These are phyloP conservation scores for Ammospiza nelsoni DNA, from an alignment of 2,113 vertebrate species.

Conservation along the genomic window DNA sequence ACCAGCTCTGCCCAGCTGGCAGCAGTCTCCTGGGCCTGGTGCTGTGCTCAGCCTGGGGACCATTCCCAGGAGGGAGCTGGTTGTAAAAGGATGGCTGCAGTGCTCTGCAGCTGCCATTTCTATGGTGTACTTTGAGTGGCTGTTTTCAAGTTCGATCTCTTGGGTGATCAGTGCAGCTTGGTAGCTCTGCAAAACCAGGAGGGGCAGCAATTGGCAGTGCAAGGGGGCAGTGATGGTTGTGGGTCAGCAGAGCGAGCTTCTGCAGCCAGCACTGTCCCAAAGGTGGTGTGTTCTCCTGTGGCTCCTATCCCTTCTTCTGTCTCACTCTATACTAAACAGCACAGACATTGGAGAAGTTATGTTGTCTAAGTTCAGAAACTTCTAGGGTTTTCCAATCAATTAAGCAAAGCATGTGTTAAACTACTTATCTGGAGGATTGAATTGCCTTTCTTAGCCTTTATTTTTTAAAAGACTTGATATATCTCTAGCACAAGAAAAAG, in stretches of 20 bases:
- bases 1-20: not conserved
- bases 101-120: not conserved
- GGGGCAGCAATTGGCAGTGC: not conserved
- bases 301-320: not conserved
- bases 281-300: not conserved
- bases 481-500: not conserved
- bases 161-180: rapidly evolving
- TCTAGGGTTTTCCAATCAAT: not conserved
- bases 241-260: not conserved
- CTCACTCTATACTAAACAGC: not conserved
- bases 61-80: not conserved
- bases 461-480: not conserved
- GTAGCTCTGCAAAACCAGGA: not conserved
- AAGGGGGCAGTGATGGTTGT: not conserved
- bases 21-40: not conserved
- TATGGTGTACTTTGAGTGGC: not conserved
- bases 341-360: not conserved
- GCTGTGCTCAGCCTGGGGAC: too few relatives aligned
- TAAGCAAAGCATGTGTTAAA: conserved; percentile 6
- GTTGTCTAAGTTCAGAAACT: not conserved
- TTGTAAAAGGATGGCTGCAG: not conserved
- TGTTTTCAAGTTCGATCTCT: not conserved
- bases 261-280: not conserved
- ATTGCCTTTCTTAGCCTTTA: not conserved
- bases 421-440: not conserved